A percentile compares a stretch with the other conserved stretches of the same genome.
Evolutionary conservation across 2,888 invertebrate species (phyloP).

Genomic region (Tenthredo livida): DNA sequence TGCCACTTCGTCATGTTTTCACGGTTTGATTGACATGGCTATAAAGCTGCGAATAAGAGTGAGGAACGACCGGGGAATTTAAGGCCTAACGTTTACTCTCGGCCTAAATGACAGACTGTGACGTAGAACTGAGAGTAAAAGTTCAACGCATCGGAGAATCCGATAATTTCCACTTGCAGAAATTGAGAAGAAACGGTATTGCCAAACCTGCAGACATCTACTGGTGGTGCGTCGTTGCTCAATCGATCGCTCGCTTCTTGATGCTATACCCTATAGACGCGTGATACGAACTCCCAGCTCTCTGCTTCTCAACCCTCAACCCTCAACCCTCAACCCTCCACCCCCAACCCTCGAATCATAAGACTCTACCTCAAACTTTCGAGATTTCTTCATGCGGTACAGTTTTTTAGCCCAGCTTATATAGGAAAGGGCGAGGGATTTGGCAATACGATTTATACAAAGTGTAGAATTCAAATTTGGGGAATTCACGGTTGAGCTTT

Average conservation of each 20-base stretch:
- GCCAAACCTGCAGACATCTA: conserved; percentile 41
- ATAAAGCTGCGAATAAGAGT: not conserved
- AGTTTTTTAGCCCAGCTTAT: not conserved
- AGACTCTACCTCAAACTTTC: conserved; percentile 28
- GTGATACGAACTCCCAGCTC: conserved; percentile 51
- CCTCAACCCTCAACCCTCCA: conserved; percentile 54
- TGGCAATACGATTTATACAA: not conserved
- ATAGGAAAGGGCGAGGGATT: not conserved
- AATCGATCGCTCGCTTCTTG: conserved; percentile 63
- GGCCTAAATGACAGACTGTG: not conserved
- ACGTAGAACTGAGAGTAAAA: not conserved
- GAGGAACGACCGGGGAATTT: not conserved
- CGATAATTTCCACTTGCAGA: not conserved
- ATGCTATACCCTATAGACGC: conserved; percentile 57
- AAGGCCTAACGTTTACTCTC: not conserved
- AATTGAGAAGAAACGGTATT: conserved; percentile 29
- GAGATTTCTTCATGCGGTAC: conserved; percentile 11
- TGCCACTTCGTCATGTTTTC: not conserved
- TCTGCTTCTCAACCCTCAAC: conserved; percentile 53
- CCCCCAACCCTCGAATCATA: conserved; percentile 55
- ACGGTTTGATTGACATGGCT: not conserved
- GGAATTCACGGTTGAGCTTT: not conserved
- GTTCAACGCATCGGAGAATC: not conserved
- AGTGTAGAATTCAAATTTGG: not conserved
- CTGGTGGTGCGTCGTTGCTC: conserved; percentile 58